Percentiles rank a stretch among this genome's conserved stretches.
These are phyloP conservation scores for Saccopteryx bilineata DNA, from an alignment of 2,113 vertebrate species.

Conservation along the genomic window DNA sequence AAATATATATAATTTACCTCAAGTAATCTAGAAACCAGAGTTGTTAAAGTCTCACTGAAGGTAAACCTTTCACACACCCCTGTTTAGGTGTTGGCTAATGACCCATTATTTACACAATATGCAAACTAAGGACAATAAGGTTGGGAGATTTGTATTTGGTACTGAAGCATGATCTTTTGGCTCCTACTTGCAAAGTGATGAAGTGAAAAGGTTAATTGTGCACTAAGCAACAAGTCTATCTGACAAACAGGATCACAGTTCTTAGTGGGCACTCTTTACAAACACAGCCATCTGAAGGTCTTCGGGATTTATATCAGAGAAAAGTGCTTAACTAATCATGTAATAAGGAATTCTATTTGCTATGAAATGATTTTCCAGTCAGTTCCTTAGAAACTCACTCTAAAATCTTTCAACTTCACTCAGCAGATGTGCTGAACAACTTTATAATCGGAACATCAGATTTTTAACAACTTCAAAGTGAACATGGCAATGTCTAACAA, in stretches of 20 bases:
- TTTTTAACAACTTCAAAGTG: conserved; percentile 39
- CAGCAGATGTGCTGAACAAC: background rate
- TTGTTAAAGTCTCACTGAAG: background rate
- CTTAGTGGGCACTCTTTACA: background rate
- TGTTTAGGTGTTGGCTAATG: conserved; percentile 29
- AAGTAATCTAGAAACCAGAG: background rate
- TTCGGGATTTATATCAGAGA: background rate
- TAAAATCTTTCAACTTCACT: conserved; percentile 34
- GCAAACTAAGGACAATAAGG: background rate
- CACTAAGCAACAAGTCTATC: background rate
- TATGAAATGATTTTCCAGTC: conserved; percentile 22
- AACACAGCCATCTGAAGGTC: background rate
- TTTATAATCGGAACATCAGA: background rate
- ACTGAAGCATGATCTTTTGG: background rate
- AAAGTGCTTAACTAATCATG: background rate
- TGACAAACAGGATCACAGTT: conserved; percentile 14
- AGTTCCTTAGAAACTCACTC: conserved; percentile 42
- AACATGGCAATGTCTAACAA: background rate
- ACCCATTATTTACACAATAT: conserved; percentile 33
- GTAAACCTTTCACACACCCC: background rate
- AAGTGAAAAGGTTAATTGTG: conserved; percentile 34
- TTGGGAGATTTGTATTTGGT: background rate
- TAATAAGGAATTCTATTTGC: background rate
- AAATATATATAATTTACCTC: background rate
- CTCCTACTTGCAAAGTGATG: conserved; percentile 19